phyloP scores from a whole-genome alignment of 2,113 vertebrate genomes.

The Podarcis cretensis region DNA sequence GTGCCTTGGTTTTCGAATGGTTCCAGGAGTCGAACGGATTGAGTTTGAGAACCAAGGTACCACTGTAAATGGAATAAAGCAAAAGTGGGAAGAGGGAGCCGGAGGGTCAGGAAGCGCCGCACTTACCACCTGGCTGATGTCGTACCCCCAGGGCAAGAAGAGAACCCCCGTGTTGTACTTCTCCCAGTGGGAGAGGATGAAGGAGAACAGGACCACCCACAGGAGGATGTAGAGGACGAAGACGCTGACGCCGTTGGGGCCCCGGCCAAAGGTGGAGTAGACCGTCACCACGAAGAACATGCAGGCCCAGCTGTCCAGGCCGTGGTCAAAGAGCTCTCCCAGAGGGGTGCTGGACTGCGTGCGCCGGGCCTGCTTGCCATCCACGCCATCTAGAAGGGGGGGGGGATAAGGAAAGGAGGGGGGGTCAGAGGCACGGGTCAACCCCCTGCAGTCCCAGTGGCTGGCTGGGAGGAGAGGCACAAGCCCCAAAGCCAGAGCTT shows the following conservation, averaged over 20 bases:
- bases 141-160: slow-evolving; percentile 98
- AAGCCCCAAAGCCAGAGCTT: neutral
- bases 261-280: slow-evolving; percentile 96
- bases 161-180: slow-evolving; percentile 98
- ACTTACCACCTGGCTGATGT: slow-evolving; percentile 98
- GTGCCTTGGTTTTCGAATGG: too few species aligned
- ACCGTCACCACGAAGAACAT: slow-evolving; percentile 96
- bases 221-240: slow-evolving; percentile 90
- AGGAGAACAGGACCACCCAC: slow-evolving; percentile 98
- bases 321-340: slow-evolving; percentile 98
- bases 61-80: too few species aligned
- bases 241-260: slow-evolving; percentile 88
- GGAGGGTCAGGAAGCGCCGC: slow-evolving; percentile 25
- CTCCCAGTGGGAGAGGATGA: slow-evolving; percentile 99
- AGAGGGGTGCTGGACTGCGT: slow-evolving; percentile 96
- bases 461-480: neutral
- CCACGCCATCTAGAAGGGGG: slow-evolving; percentile 87
- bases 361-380: slow-evolving; percentile 95
- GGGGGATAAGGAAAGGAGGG: neutral
- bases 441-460: neutral
- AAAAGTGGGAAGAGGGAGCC: neutral
- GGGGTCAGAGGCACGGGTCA: neutral
- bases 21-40: too few species aligned
- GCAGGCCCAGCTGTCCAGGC: slow-evolving; percentile 98
- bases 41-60: too few species aligned